These are phyloP conservation scores for Ophion slaviceki DNA, from an alignment of 2,888 invertebrate species.

Conservation along the genomic window DNA sequence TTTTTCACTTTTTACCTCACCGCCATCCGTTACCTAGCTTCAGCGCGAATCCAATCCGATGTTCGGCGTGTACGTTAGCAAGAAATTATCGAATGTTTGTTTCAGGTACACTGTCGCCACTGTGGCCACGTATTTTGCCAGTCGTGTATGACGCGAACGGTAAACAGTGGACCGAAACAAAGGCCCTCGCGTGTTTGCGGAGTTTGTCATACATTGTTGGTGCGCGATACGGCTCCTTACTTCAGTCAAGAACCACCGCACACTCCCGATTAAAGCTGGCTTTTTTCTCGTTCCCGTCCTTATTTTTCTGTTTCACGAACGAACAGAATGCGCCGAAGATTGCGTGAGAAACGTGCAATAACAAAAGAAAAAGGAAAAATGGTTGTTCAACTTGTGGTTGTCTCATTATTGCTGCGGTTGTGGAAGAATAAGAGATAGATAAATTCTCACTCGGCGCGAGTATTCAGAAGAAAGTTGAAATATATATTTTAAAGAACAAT, in stretches of 20 bases:
- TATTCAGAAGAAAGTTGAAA: slow-evolving; percentile 43
- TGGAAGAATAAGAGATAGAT: slow-evolving; percentile 37
- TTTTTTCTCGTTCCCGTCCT: slow-evolving; percentile 8
- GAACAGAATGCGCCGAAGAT: slow-evolving; percentile 16
- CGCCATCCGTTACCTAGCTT: no score
- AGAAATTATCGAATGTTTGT: neutral
- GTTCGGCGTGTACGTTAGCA: neutral
- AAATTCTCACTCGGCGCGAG: slow-evolving; percentile 48
- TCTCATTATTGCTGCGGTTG: slow-evolving; percentile 54
- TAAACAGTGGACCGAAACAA: slow-evolving; percentile 94
- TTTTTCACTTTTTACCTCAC: no score
- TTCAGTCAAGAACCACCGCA: slow-evolving; percentile 93
- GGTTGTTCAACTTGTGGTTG: slow-evolving; percentile 48
- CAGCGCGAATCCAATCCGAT: neutral
- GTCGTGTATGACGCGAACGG: slow-evolving; percentile 91
- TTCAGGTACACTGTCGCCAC: slow-evolving; percentile 94
- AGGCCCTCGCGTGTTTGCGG: slow-evolving; percentile 96
- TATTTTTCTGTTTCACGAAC: slow-evolving; percentile 23
- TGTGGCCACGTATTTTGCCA: slow-evolving; percentile 98
- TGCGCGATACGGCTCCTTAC: slow-evolving; percentile 95
- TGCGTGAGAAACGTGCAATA: slow-evolving; percentile 62
- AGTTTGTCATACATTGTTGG: slow-evolving; percentile 98
- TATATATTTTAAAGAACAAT: slow-evolving; percentile 50
- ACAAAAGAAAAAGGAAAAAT: slow-evolving; percentile 37
- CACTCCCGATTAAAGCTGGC: slow-evolving; percentile 81